These are phyloP conservation scores for Lordiphosa collinella DNA, from an alignment of 1,140 invertebrate genomes.

Conservation along the genomic window DNA sequence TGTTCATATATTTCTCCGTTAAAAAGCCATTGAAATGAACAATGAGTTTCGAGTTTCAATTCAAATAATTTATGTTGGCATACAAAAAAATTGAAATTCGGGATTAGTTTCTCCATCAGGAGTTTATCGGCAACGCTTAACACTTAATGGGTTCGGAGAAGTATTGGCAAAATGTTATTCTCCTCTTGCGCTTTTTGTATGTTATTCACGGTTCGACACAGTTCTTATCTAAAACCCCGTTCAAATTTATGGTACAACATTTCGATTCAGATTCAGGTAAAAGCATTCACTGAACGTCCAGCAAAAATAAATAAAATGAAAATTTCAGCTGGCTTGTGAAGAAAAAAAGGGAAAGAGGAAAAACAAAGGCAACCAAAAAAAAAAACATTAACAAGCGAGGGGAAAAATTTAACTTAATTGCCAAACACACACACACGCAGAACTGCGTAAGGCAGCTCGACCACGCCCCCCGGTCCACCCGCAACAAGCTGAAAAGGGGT, in stretches of 20 bases:
- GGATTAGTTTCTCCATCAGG: constrained; percentile 25
- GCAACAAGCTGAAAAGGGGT: constrained; percentile 44
- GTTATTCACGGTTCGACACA: constrained; percentile 2
- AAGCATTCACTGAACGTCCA: constrained; percentile 50
- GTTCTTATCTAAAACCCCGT: constrained; percentile 66
- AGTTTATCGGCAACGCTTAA: constrained; percentile 41
- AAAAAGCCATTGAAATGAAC: constrained; percentile 30
- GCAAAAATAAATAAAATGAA: constrained; percentile 65
- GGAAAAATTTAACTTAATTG: constrained; percentile 74
- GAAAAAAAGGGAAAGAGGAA: not conserved
- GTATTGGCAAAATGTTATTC: too few species aligned
- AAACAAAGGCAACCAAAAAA: not conserved
- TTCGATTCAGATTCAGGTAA: constrained; percentile 44
- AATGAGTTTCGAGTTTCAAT: constrained; percentile 29
- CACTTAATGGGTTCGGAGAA: constrained; percentile 35
- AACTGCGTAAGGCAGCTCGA: constrained; percentile 29
- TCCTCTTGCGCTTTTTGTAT: constrained; percentile 7
- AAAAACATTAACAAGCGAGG: constrained; percentile 66
- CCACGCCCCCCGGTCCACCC: not conserved
- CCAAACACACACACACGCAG: constrained; percentile 39
- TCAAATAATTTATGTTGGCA: constrained; percentile 19
- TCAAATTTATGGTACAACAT: constrained; percentile 54
- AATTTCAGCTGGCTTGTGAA: constrained; percentile 44
- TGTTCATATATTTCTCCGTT: constrained; percentile 28
- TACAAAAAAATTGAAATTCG: not conserved